These are phyloP conservation scores for Phymorhynchus buccinoides DNA, from an alignment of 1,140 invertebrate species.

Conservation along the genomic window DNA sequence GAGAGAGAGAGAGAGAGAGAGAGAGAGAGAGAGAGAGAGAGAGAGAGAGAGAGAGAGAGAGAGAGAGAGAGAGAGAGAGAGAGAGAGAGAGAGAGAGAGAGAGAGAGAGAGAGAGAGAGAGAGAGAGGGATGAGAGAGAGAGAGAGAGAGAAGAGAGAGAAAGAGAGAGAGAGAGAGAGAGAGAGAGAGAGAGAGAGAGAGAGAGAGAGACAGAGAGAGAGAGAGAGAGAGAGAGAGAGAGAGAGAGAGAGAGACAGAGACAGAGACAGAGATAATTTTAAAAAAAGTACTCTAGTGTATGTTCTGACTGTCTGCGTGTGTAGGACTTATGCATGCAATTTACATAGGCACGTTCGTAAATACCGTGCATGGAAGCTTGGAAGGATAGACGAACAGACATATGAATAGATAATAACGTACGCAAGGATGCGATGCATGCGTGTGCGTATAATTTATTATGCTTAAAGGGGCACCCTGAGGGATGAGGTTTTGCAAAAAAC, in stretches of 20 bases:
- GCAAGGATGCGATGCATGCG: too few relatives aligned
- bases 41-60: background rate
- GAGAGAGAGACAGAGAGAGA: slow-evolving; percentile 35
- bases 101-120: background rate
- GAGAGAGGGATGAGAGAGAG: too few relatives aligned
- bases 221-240: slow-evolving; percentile 34
- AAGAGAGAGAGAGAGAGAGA: background rate
- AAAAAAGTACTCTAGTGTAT: too few relatives aligned
- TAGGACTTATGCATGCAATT: too few relatives aligned
- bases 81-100: slow-evolving; percentile 5
- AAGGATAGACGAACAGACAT: too few relatives aligned
- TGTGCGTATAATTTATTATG: too few relatives aligned
- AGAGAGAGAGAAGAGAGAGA: background rate
- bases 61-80: slow-evolving; percentile 3
- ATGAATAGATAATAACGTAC: too few relatives aligned
- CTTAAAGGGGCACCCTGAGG: too few relatives aligned
- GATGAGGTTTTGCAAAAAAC: too few relatives aligned
- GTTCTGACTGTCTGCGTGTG: too few relatives aligned
- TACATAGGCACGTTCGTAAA: too few relatives aligned
- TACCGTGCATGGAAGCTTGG: too few relatives aligned
- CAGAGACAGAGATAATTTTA: background rate
- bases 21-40: background rate
- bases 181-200: slow-evolving; percentile 29
- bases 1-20: background rate
- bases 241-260: slow-evolving; percentile 36